Base-by-base conservation (phyloP, 2,888 invertebrate species). In the Watsonalla binaria region DNA sequence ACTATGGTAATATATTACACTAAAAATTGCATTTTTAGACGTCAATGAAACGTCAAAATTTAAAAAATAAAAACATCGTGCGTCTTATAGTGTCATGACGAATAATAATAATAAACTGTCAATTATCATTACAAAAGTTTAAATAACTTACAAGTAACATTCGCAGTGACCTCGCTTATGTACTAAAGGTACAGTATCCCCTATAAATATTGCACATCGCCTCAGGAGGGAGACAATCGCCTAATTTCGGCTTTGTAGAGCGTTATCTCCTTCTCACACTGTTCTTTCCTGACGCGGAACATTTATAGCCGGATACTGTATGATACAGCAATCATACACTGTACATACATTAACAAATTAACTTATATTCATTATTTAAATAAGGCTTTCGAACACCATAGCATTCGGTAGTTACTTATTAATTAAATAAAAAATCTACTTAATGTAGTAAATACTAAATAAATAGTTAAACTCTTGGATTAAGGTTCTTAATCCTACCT, bases 101-200 rank as follows among this genome's bases (percentile, higher is more conserved):
- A 49, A 37, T 49, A 49, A 49, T 37, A 37, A 49, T 49, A 49
- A 37, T 49, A 37, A 39, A 39, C 49, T 37, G 39, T 49, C 49
- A 35, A 49, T 57, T 54, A 65, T 63, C 63, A 65, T 64, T 65
- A 68, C 66, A 75, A 70, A 72, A 62, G 65, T 61, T 78, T 76
- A 79, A 85, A 84, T 86, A 86, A 85, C 83, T 86, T 87, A 85
- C 62, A 58, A 61, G 60, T 86, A 85, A 80, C 88, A 89, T 90
- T 88, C 87, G 88, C 87, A 84, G 82, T 83, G 80, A 70, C 75
- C 76, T 78, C 75, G 72, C 86, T 86, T 84, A 86, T 58, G 75
- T 58, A 67, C 79, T 81, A 59, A 60, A 62, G 59, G 55, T 52
- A 61, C 77, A 78, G 75, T 74, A 76, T 74, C 72, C 63, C 70